These are phyloP conservation scores for Limanda limanda DNA, from an alignment of 2,113 vertebrate genomes.

Conservation along the genomic window DNA sequence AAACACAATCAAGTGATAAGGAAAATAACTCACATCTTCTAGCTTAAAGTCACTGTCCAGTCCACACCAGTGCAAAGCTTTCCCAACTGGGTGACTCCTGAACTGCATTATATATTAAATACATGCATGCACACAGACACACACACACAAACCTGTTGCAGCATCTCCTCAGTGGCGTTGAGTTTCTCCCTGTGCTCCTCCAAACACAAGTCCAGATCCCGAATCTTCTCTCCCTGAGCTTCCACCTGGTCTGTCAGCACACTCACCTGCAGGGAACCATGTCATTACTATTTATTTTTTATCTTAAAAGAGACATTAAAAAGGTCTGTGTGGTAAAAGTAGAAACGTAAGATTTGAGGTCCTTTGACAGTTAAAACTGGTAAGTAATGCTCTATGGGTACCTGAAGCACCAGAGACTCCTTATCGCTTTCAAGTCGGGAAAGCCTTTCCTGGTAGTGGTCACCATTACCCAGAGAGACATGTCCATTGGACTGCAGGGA, in stretches of 20 bases:
- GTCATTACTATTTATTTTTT: not conserved
- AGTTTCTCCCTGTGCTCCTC: constrained; percentile 97
- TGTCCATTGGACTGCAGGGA: constrained; percentile 92
- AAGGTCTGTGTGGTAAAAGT: not conserved
- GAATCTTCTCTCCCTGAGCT: constrained; percentile 97
- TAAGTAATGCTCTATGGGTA: constrained; percentile 50
- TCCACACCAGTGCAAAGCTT: too few species aligned
- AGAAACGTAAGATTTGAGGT: not conserved
- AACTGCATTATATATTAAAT: not conserved
- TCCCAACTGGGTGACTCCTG: too few species aligned
- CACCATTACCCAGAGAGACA: constrained; percentile 87
- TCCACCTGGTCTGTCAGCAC: constrained; percentile 98
- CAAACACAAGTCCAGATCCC: constrained; percentile 94
- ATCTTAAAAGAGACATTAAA: not conserved
- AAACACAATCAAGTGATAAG: too few species aligned
- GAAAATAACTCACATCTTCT: too few species aligned
- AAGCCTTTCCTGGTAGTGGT: constrained; percentile 96
- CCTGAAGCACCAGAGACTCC: constrained; percentile 97
- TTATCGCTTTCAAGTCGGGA: constrained; percentile 94
- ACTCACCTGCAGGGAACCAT: constrained; percentile 86
- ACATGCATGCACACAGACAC: not conserved
- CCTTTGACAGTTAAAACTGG: not conserved
- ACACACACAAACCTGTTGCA: constrained; percentile 89
- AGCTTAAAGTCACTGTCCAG: too few species aligned
- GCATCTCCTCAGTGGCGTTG: constrained; percentile 95